Evolutionary conservation across 2,888 invertebrate species (phyloP), one percentile per base, ranked within the genome.

Genomic region (Melipona beecheii): DNA sequence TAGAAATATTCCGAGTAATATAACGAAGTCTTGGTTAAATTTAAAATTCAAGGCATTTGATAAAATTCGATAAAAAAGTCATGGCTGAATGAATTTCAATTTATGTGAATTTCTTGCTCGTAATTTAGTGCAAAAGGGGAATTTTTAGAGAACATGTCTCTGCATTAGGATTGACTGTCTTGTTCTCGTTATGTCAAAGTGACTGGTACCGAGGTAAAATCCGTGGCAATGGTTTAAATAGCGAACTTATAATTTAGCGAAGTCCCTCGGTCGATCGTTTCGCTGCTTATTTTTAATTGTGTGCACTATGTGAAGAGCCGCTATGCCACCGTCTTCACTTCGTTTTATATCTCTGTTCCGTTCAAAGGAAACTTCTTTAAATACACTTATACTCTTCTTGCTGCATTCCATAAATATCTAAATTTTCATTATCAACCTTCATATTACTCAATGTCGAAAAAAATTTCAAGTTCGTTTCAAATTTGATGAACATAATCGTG

Each of bases 271-370:
- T 24, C 21, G 56, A 21, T 72, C 54, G 66, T 66, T 77, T 71
- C 77, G n/a, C 50, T 71, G 58, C 15, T 81, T 54, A 72, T 56
- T 66, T 75, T 75, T 75, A 81, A 83, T 82, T 62, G 75, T 52
- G 24, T 24, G 62, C 66, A 49, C 36, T 68, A 17, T 49, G n/a
- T 15, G 13, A 27, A 43, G 49, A n/a, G 6, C 11, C n/a, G n/a
- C 50, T 49, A 21, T 77, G 27, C 64, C 17, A 69, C 64, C 21
- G 60, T 27, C 27, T 73, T 50, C 50, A 24, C 54, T 74, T 65
- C 2, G 31, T 64, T 65, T 49, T 36, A 36, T 36, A 36, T 19
- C 4, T 65, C 36, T 21, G 19, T 27, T 27, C 27, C 24, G 2
- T 54, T n/a, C 54, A 3, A n/a, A 54, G 15, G 24, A 50, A 56